These are phyloP conservation scores for Dasypus novemcinctus DNA, from an alignment of 2,113 vertebrate species.

Conservation along the genomic window DNA sequence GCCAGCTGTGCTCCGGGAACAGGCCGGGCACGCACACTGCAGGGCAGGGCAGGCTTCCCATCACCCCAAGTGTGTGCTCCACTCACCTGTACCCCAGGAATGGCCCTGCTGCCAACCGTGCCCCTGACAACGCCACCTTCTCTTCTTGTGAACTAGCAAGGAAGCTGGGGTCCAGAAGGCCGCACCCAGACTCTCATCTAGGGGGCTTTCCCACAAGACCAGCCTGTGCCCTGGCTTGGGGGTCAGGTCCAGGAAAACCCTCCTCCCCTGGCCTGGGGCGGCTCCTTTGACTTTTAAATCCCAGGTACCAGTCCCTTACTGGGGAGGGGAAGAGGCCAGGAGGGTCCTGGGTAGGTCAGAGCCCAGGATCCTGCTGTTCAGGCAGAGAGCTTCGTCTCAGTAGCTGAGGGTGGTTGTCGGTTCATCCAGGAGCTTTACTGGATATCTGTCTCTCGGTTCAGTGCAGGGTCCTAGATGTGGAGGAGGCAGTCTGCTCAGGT, in stretches of 20 bases:
- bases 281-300: neutral
- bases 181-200: accelerated
- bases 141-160: neutral
- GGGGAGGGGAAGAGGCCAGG: no score
- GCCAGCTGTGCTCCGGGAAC: neutral
- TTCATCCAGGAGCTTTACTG: neutral
- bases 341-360: no score
- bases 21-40: accelerated
- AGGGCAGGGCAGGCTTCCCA: neutral
- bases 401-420: neutral
- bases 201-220: no score
- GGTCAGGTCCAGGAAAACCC: neutral
- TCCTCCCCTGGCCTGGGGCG: neutral
- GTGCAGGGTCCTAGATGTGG: accelerated
- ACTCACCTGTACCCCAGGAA: neutral
- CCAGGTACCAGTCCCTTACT: neutral
- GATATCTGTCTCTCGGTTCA: accelerated
- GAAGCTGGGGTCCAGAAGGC: neutral
- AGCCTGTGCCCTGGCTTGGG: neutral
- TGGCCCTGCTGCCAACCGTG: neutral
- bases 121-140: neutral
- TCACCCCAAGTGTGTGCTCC: neutral
- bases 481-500: neutral
- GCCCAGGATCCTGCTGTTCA: neutral
- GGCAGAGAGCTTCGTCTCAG: accelerated